These are phyloP conservation scores for Globodera ellingtonae DNA, from an alignment of 1,140 invertebrate genomes.

Conservation along the genomic window DNA sequence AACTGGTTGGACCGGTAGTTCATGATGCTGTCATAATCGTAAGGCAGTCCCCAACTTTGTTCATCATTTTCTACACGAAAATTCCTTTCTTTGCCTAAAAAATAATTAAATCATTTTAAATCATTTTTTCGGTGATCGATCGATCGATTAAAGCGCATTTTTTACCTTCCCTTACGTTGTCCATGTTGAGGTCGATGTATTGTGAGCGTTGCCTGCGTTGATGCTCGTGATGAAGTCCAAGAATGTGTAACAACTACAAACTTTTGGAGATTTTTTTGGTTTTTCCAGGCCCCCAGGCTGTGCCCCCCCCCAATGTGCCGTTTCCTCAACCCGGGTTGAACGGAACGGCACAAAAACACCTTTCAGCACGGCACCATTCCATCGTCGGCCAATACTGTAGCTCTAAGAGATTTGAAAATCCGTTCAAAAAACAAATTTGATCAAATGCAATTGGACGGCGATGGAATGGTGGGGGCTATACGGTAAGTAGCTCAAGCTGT, in stretches of 20 bases:
- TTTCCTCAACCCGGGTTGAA: no score
- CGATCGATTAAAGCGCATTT: neutral
- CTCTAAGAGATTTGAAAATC: no score
- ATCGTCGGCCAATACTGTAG: no score
- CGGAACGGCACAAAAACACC: neutral
- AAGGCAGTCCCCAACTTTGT: conserved; percentile 16
- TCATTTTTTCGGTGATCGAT: neutral
- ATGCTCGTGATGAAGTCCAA: conserved; percentile 27
- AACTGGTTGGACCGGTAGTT: conserved; percentile 19
- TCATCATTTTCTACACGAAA: neutral
- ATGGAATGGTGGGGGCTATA: no score
- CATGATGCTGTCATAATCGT: conserved; percentile 22
- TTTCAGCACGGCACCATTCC: neutral
- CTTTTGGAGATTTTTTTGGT: neutral
- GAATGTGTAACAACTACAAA: conserved; percentile 17
- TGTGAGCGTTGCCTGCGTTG: conserved; percentile 3
- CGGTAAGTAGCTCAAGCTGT: no score
- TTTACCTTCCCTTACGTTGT: conserved; percentile 22
- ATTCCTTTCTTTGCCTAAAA: conserved; percentile 22
- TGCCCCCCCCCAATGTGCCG: no score
- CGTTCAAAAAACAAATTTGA: no score
- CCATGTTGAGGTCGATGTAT: neutral
- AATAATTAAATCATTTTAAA: conserved; percentile 8
- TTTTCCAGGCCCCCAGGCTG: no score
- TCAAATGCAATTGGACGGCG: no score